These are phyloP conservation scores for Calameuta filiformis DNA, from an alignment of 2,888 invertebrate genomes.

Conservation along the genomic window DNA sequence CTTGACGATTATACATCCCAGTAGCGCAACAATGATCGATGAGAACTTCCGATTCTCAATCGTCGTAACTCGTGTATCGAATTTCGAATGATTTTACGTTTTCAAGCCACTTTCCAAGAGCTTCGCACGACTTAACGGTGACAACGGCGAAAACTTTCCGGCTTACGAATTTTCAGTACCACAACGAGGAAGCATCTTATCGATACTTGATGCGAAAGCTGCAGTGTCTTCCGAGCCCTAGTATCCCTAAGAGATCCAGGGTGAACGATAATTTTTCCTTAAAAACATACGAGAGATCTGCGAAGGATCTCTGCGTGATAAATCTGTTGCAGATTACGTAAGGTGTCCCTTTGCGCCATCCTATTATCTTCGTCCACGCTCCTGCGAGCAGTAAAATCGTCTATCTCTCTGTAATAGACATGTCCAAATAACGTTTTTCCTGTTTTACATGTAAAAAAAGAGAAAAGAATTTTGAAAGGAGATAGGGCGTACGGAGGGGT, in stretches of 20 bases:
- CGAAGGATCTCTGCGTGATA: background rate
- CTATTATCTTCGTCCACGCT: background rate
- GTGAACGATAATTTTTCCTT: background rate
- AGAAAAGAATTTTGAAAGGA: constrained; percentile 39
- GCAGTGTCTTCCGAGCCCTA: background rate
- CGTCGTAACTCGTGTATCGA: background rate
- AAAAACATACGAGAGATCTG: background rate
- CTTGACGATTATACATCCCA: background rate
- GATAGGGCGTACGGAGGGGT: constrained; percentile 62
- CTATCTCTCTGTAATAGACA: background rate
- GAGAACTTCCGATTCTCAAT: background rate
- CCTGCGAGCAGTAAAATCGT: background rate
- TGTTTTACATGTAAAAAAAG: background rate
- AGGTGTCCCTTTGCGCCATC: background rate
- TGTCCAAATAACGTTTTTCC: background rate
- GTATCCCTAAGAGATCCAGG: background rate
- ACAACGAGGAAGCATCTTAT: background rate
- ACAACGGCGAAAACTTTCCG: rapidly evolving
- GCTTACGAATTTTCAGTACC: too few species aligned
- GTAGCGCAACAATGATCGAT: background rate
- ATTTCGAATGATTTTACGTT: background rate
- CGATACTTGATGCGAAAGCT: background rate
- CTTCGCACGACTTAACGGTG: background rate
- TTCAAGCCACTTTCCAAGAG: background rate
- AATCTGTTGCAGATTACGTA: background rate